phyloP scores from a whole-genome alignment of 2,113 vertebrate species.

The Boulengeromyrus knoepffleri region DNA sequence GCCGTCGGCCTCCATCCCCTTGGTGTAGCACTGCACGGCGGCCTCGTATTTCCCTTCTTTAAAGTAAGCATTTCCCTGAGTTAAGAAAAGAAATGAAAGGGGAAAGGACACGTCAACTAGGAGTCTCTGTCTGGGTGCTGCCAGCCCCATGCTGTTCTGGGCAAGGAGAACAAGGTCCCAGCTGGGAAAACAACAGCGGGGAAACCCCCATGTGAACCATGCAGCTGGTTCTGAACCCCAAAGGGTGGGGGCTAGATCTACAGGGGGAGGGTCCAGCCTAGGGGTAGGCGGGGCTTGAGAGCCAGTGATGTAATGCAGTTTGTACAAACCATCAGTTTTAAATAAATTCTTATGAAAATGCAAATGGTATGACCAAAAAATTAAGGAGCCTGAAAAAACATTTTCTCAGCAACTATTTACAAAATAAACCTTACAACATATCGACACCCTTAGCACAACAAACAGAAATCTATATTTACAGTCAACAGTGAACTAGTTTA shows the following conservation, averaged over 20 bases:
- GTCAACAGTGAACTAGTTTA: not conserved
- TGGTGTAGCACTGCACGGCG: constrained; percentile 83
- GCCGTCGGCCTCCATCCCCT: constrained; percentile 79
- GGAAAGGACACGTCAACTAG: not conserved
- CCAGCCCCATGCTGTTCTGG: not conserved
- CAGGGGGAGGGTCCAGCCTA: not conserved
- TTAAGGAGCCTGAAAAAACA: not conserved
- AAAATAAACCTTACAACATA: not conserved
- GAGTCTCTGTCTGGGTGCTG: not conserved
- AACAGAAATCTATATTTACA: not conserved
- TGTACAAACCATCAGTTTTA: not conserved
- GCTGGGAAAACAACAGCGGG: not conserved
- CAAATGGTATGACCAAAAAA: not conserved
- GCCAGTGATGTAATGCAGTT: not conserved
- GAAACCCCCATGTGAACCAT: not conserved
- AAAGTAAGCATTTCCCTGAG: constrained; percentile 89
- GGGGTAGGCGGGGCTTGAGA: not conserved
- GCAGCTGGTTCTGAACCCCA: not conserved
- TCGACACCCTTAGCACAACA: not conserved
- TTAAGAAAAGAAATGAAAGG: not conserved
- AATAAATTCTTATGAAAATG: not conserved
- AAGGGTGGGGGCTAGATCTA: not conserved
- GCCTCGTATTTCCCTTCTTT: constrained; percentile 89
- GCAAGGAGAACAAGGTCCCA: not conserved
- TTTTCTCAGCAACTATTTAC: not conserved